Base-by-base conservation (phyloP, 2,113 vertebrate species). In the Sinocyclocheilus rhinocerous region DNA sequence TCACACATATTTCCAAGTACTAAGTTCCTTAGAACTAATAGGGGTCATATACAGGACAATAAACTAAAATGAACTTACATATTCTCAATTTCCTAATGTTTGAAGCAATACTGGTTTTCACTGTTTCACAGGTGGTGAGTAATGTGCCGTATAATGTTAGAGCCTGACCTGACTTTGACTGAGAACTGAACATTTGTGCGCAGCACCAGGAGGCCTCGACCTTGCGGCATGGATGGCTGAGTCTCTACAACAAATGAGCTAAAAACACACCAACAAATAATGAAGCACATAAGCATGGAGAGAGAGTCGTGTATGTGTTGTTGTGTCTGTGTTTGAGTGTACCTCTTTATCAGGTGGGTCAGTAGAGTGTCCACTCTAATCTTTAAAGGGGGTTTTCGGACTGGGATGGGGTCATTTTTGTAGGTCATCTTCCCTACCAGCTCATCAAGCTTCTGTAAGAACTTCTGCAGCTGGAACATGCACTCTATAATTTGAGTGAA, bases 201-300 rank as follows among this genome's bases (percentile, higher is more conserved):
- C 15, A 99, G 92, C 70, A 98, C 95, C 76, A 98, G 91, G 0
- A 96, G 95, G 5, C 96, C 96, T 91, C 94, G 96, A 8, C 89
- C 91, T 81, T 94, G 91, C 4, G 96, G 95, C 95, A 97, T 98
- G 59, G 91, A 94, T 63, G 98, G 98, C 91, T 99, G 98, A 67
- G 88, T 95, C 91, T 98, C 97, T 83, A 99, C 97, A 86, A 99
- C 96, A 29, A 99, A 98, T 39, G 97, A 95, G 0, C 98, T 99
- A 18, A 86, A 81, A 81, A 0, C 84, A 67, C 4, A 77, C 15
- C 16, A 70, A 50, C 7, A 61, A 18, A 79, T 45, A 82, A 0
- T 83, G 29, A 50, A 42, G 0, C 16, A 24, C 4, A 81, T 4
- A 42, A 3, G 10, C 29, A 80, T 2, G 15, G 29, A 70, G 4